phyloP scores from a whole-genome alignment of 2,888 invertebrate genomes.

The Drosophila maculinotata region DNA sequence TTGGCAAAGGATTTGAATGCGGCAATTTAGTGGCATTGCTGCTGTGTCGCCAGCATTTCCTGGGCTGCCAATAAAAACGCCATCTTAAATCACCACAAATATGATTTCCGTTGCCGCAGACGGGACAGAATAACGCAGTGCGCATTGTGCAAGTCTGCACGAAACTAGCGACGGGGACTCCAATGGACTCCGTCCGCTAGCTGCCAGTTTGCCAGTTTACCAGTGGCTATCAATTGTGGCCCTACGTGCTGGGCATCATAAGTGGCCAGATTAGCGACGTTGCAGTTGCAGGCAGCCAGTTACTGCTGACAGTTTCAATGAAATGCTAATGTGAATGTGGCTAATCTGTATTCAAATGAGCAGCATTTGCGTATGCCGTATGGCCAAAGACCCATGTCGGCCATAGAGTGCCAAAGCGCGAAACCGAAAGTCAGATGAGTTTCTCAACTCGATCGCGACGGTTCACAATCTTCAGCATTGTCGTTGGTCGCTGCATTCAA shows the following conservation, averaged over 20 bases:
- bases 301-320: slow-evolving; percentile 30
- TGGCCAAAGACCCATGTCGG: slow-evolving; percentile 41
- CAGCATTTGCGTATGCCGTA: slow-evolving; percentile 39
- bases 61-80: slow-evolving; percentile 57
- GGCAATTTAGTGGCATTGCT: slow-evolving; percentile 41
- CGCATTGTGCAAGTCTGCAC: slow-evolving; percentile 47
- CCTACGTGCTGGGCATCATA: slow-evolving; percentile 63
- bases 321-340: slow-evolving; percentile 28
- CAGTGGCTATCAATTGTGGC: slow-evolving; percentile 29
- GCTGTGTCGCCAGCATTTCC: slow-evolving; percentile 62
- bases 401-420: slow-evolving; percentile 33
- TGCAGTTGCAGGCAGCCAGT: slow-evolving; percentile 43
- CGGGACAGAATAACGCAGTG: slow-evolving; percentile 20
- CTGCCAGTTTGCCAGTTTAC: neutral
- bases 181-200: neutral
- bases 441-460: slow-evolving; percentile 76
- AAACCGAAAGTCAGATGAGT: slow-evolving; percentile 82
- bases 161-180: slow-evolving; percentile 11
- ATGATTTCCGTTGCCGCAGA: slow-evolving; percentile 58
- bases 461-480: slow-evolving; percentile 58
- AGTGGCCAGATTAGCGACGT: slow-evolving; percentile 43
- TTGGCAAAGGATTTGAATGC: slow-evolving; percentile 62
- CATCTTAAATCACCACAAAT: slow-evolving; percentile 46
- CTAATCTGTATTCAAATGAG: slow-evolving; percentile 81
- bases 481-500: slow-evolving; percentile 58